Percentiles rank a stretch among this genome's conserved stretches.
These are phyloP conservation scores for Zootermopsis nevadensis DNA, from an alignment of 2,888 invertebrate species.

Conservation along the genomic window DNA sequence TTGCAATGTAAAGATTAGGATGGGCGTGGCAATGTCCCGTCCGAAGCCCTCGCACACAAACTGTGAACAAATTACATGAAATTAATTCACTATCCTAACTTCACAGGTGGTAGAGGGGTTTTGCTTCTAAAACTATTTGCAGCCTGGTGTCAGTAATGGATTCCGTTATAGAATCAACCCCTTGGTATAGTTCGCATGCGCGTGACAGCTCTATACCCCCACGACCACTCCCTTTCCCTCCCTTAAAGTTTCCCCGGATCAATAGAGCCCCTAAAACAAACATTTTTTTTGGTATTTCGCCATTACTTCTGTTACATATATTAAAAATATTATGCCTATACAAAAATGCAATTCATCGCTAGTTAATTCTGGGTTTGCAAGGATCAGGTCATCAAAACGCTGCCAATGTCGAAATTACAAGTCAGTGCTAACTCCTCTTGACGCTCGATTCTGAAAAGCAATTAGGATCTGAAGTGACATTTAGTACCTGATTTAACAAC, in stretches of 20 bases:
- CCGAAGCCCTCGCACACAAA: neutral
- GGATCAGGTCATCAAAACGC: neutral
- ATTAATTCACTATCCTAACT: neutral
- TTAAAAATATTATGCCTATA: neutral
- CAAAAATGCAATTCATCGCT: neutral
- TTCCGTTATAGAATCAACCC: neutral
- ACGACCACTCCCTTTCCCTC: neutral
- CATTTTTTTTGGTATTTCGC: neutral
- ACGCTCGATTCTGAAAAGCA: neutral
- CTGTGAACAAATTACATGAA: neutral
- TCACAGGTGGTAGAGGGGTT: constrained; percentile 9
- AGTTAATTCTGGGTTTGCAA: neutral
- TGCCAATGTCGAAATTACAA: neutral
- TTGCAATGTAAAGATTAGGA: neutral
- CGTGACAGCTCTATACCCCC: constrained; percentile 9
- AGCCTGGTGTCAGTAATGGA: constrained; percentile 23
- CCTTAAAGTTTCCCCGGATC: constrained; percentile 10
- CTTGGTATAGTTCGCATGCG: neutral
- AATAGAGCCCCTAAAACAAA: constrained; percentile 31
- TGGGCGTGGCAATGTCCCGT: neutral
- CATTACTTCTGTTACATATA: neutral
- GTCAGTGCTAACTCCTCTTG: neutral
- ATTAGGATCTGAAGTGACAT: neutral
- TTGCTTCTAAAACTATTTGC: constrained; percentile 1
- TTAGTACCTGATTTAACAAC: neutral